Conservation (phyloP, 2,797 vertebrate species). For the Pantherophis vulpinus region DNA sequence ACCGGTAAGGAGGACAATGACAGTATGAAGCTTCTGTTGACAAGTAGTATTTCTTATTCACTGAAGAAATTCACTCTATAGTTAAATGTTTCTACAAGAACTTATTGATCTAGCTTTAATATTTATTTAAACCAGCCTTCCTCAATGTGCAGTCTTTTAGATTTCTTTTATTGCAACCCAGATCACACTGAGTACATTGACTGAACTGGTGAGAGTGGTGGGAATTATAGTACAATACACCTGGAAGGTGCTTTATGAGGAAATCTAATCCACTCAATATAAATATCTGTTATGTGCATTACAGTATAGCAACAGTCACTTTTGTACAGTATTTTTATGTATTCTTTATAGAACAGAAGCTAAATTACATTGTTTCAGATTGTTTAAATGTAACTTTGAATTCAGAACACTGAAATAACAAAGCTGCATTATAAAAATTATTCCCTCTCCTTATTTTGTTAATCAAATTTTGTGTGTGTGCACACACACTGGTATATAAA, state of each 20-base stretch:
- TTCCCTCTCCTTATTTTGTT: not conserved
- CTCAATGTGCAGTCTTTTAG: not conserved
- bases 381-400: not conserved
- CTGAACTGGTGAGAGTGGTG: not conserved
- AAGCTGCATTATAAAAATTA: not conserved
- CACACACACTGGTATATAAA: no score
- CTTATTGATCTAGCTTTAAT: conserved; percentile 13
- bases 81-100: conserved; percentile 32
- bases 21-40: not conserved
- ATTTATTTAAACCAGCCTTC: conserved; percentile 1
- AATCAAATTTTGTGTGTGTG: no score
- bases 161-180: not conserved
- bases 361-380: conserved; percentile 7
- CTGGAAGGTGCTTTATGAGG: not conserved
- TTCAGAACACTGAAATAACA: not conserved
- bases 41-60: conserved; percentile 24
- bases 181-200: not conserved
- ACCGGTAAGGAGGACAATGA: conserved; percentile 14
- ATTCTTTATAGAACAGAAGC: not conserved
- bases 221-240: not conserved
- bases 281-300: not conserved
- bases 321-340: not conserved
- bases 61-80: not conserved
- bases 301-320: not conserved
- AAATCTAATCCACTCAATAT: not conserved